Base-by-base conservation (phyloP, 2,113 vertebrate genomes). In the Ivindomyrus marchei region DNA sequence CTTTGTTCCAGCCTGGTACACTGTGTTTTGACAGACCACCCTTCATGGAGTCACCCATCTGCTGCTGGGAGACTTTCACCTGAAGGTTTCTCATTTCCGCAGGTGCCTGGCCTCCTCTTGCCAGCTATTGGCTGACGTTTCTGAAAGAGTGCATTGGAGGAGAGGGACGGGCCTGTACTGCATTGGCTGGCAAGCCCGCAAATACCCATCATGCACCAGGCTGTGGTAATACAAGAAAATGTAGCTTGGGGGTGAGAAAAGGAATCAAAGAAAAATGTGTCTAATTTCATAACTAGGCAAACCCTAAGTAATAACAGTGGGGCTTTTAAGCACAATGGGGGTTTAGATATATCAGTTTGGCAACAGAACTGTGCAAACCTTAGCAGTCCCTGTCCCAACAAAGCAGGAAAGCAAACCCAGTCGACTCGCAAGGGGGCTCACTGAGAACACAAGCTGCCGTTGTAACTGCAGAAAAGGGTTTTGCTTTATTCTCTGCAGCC, bases 31-130 rank as follows among this genome's bases (percentile, higher is more conserved):
- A 85, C 83, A 85, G 83, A 21, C 83, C 42, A 85, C 11, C 83
- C 42, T 85, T 39, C 83, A 85, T 47, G 45, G 17, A 45, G 77
- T 42, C 77, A 83, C 42, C 36, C 15, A 45, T 39, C 36, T 83
- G 77, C 39, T 42, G 39, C 36, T 45, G 39, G 39, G 17, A 39
- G 77, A 70, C 13, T 47, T 85, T 85, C 83, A 85, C 83, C 83
- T 47, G 83, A 85, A 85, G 83, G 83, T 85, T 47, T 85, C 9
- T 85, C 83, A 85, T 46, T 85, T 85, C 24, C 46, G 83, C 83
- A 85, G 83, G 83, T 85, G 83, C 45, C 19, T 46, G 45, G 10
- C 24, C 9, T 85, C 45, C 21, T 24, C 77, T 85, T 47, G 83
- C 83, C 83, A 24, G 83, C 83, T 46, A 85, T 47, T 85, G 83